Percentiles rank a stretch among this genome's conserved stretches.
Evolutionary conservation across 2,888 invertebrate genomes (phyloP).

Genomic region (Siphonodentalium dalli): DNA sequence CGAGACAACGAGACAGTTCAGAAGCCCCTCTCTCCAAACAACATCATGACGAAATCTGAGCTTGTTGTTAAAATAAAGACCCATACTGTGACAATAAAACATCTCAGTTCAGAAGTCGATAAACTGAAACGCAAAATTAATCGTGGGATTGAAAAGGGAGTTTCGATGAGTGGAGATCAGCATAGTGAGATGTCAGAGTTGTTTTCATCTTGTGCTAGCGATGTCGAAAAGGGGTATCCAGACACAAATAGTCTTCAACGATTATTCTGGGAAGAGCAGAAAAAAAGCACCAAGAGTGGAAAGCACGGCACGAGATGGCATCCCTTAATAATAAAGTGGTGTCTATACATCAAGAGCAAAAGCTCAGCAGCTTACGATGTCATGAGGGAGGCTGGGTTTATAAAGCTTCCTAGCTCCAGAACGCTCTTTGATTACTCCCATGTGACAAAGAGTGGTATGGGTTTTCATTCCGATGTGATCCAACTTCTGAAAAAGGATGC

Average conservation of each 20-base stretch:
- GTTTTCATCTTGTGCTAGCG: background rate
- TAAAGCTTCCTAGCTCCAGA: constrained; percentile 22
- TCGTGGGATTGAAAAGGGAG: background rate
- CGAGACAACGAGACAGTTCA: too few relatives aligned
- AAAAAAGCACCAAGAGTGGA: background rate
- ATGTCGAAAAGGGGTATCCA: background rate
- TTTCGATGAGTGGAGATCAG: background rate
- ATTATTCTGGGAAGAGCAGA: constrained; percentile 13
- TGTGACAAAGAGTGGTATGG: constrained; percentile 15
- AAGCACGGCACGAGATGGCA: constrained; percentile 20
- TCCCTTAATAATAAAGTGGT: constrained; percentile 18
- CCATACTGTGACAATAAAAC: too few relatives aligned
- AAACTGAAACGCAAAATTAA: too few relatives aligned
- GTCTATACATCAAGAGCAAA: constrained; percentile 5
- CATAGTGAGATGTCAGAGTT: constrained; percentile 1
- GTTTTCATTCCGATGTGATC: too few relatives aligned
- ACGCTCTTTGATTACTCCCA: constrained; percentile 29
- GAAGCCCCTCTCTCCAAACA: too few relatives aligned
- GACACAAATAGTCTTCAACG: constrained; percentile 1
- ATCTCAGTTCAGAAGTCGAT: too few relatives aligned
- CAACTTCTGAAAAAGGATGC: constrained; percentile 16
- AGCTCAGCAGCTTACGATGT: constrained; percentile 10
- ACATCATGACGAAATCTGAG: too few relatives aligned
- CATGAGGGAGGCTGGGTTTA: constrained; percentile 13
- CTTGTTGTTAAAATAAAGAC: too few relatives aligned